Percentiles rank a stretch among this genome's conserved stretches.
Evolutionary conservation across 2,888 invertebrate genomes (phyloP).

Genomic region (Tillus elongatus): DNA sequence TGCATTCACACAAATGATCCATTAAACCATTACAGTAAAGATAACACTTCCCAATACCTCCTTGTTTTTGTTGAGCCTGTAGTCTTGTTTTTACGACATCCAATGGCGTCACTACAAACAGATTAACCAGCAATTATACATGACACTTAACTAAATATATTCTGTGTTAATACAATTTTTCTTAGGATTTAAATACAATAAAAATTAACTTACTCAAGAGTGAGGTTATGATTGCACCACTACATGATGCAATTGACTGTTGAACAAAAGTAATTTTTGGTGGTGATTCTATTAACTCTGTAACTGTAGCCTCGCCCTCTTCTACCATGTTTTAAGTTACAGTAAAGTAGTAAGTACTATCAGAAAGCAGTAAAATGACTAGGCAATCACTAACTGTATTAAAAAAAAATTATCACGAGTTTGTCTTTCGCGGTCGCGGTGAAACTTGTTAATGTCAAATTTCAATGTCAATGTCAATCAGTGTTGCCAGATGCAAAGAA

Average conservation of each 20-base stretch:
- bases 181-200: conserved; percentile 7
- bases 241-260: conserved; percentile 78
- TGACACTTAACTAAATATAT: too few species aligned
- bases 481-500: too few species aligned
- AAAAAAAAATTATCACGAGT: too few species aligned
- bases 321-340: too few species aligned
- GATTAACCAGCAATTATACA: conserved; percentile 10
- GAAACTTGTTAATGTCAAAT: too few species aligned
- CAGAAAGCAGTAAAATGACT: too few species aligned
- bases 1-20: conserved; percentile 95
- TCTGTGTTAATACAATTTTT: too few species aligned
- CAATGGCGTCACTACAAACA: conserved; percentile 84
- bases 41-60: conserved; percentile 79
- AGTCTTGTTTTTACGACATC: conserved; percentile 99
- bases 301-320: too few species aligned
- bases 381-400: too few species aligned
- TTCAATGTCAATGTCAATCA: too few species aligned
- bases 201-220: conserved; percentile 59
- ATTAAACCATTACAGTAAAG: conserved; percentile 96
- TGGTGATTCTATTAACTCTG: neutral
- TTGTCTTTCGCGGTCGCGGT: too few species aligned
- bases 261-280: conserved; percentile 41
- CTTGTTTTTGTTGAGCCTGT: conserved; percentile 84
- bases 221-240: conserved; percentile 84
- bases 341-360: too few species aligned